Percentiles rank a stretch among this genome's conserved stretches.
Evolutionary conservation across 1,140 invertebrate genomes (phyloP).

Genomic region (Drosophila lacertosa): DNA sequence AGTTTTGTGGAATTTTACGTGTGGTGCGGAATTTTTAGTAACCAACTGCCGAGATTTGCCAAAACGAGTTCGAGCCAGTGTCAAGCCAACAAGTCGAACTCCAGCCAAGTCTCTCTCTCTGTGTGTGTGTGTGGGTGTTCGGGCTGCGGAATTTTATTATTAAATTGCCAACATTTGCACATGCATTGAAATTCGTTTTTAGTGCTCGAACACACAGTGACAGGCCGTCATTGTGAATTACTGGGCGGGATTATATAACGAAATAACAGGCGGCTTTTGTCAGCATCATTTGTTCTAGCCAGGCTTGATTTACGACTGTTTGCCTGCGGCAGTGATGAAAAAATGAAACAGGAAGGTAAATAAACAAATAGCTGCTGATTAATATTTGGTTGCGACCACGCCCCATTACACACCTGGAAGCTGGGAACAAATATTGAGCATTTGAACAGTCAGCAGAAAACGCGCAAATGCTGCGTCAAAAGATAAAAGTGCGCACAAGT

Average conservation of each 20-base stretch:
- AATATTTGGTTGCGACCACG: constrained; percentile 43
- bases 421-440: constrained; percentile 50
- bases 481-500: constrained; percentile 63
- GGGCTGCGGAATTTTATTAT: constrained; percentile 50
- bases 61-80: constrained; percentile 13
- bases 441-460: constrained; percentile 54
- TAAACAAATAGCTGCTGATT: constrained; percentile 45
- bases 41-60: constrained; percentile 49
- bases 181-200: constrained; percentile 31
- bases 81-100: constrained; percentile 39
- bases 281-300: constrained; percentile 63
- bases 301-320: constrained; percentile 60
- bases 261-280: constrained; percentile 55
- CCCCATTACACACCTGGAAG: constrained; percentile 56
- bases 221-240: constrained; percentile 21
- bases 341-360: not conserved
- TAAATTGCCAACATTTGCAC: constrained; percentile 48
- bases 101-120: constrained; percentile 1
- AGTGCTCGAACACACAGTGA: constrained; percentile 8
- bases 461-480: constrained; percentile 27
- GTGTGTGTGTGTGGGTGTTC: constrained; percentile 11
- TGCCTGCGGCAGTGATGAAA: constrained; percentile 3
- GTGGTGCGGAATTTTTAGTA: constrained; percentile 67
- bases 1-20: constrained; percentile 58
- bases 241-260: constrained; percentile 59